Percentiles rank a stretch among this genome's conserved stretches.
These are phyloP conservation scores for Chaetodon auriga DNA, from an alignment of 2,113 vertebrate species.

Conservation along the genomic window DNA sequence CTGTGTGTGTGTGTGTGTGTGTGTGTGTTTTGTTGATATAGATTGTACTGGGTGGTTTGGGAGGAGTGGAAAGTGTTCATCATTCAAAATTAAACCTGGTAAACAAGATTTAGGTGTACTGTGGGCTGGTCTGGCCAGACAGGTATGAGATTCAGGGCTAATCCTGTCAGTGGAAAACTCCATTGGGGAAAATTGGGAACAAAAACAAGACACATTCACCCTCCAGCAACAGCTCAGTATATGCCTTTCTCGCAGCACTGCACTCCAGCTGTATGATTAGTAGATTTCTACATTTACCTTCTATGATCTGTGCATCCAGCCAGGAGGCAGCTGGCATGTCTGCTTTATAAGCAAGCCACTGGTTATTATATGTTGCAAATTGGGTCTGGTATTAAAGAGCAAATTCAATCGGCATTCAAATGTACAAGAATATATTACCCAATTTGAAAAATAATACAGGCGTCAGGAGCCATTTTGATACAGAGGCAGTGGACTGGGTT, in stretches of 20 bases:
- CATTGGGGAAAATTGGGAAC: constrained; percentile 19
- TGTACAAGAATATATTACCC: constrained; percentile 78
- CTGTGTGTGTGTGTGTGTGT: background rate
- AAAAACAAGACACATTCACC: constrained; percentile 43
- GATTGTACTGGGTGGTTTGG: constrained; percentile 28
- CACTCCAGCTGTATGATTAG: constrained; percentile 52
- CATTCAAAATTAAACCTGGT: constrained; percentile 51
- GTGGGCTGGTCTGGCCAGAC: constrained; percentile 38
- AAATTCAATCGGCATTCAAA: constrained; percentile 80
- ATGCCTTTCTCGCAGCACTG: constrained; percentile 30
- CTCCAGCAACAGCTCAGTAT: constrained; percentile 29
- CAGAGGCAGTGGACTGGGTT: constrained; percentile 72
- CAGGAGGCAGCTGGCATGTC: constrained; percentile 45
- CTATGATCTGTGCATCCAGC: constrained; percentile 47
- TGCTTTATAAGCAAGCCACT: constrained; percentile 56
- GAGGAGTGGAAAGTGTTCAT: constrained; percentile 19
- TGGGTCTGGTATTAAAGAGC: constrained; percentile 69
- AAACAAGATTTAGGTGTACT: constrained; percentile 59
- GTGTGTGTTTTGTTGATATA: constrained; percentile 24
- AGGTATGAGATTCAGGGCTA: constrained; percentile 62
- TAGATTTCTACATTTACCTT: constrained; percentile 59
- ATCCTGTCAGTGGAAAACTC: constrained; percentile 45
- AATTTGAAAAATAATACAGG: constrained; percentile 76
- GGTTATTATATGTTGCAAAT: constrained; percentile 75
- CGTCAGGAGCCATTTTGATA: constrained; percentile 76